Base-by-base conservation (phyloP, 2,113 vertebrate species). In the Peromyscus polionotus region DNA sequence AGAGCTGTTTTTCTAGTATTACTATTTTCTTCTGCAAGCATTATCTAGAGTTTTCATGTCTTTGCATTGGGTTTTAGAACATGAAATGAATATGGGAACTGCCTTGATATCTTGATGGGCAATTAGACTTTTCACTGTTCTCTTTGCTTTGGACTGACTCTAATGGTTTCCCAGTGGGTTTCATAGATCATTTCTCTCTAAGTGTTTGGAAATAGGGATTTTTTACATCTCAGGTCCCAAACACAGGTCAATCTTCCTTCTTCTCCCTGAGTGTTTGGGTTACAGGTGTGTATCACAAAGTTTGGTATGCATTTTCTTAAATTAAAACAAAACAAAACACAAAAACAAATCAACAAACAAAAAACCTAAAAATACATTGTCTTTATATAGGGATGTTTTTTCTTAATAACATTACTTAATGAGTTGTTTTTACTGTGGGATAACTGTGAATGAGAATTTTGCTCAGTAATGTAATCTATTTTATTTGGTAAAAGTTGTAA, bases 1-100 rank as follows among this genome's bases (percentile, higher is more conserved):
- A 80, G 36, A 42, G 20, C 26, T n/a, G 48, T n/a, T 26, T 48
- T 2, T 85, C 45, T 51, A 51, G 57, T 20, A 75, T 75, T 75
- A 28, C 26, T 26, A 84, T 59, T 94, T 86, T 88, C 39, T 93
- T 95, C 91, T 61, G 54, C 17, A 83, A 59, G n/a, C 63, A 91
- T 63, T 51, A 26, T 45, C 59, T 92, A 16, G 14, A 24, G 67
- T 67, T 90, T 96, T 39, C 17, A 11, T 91, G 89, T 91, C 86
- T 76, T 14, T 45, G 65, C 1, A n/a, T 72, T 92, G 57, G 65
- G 17, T 79, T 96, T 81, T 90, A 96, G 54, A 59, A 75, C 42
- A 67, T 22, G 6, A 11, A 89, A 76, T 91, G 57, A 57, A 14
- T 61, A 45, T 54, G 54, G 76, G 28, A 51, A 73, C 65, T 91